Evolutionary conservation across 2,888 invertebrate species (phyloP), one percentile per base, ranked within the genome.

Genomic region (Plagiodera versicolora): DNA sequence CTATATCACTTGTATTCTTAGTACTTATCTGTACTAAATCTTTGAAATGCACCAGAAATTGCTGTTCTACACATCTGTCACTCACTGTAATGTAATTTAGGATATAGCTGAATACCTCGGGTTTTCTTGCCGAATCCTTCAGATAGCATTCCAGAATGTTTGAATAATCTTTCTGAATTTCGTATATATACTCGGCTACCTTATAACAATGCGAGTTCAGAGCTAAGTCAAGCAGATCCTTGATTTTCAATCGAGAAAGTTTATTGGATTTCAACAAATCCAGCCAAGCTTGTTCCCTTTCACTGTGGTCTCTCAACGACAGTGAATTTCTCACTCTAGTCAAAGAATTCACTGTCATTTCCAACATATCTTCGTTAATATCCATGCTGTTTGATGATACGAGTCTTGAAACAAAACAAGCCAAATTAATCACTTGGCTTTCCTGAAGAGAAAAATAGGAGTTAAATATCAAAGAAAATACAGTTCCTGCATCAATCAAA

Each of bases 261-360:
- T 86, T 84, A 67, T 87, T 83, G 60, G 85, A 83, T n/a, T 83
- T 81, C 10, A 91, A 79, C 28, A 92, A 79, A 73, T 91, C 90
- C 51, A 90, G 79, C 79, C 90, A 83, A 1, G 90, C 88, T 72
- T 89, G 89, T 74, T 92, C 90, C 35, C 90, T 81, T 76, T 91
- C 91, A 61, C 86, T 85, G 66, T 84, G 85, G 70, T 85, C 83
- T 1, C 85, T 78, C 75, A 73, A 61, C 52, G 74, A 77, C 59
- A 79, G 62, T 2, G 72, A 67, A 55, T 74, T 69, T 5, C 68
- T 72, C 11, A 70, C 67, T 55, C 74, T 68, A 3, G 77, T 79
- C 63, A 81, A 64, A 3, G 74, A 71, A 57, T 86, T 86, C 66
- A 90, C 84, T 0, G 86, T 82, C 30, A 79, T 81, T 66, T 87